A percentile compares a stretch with the other conserved stretches of the same genome.
These are phyloP conservation scores for Silurus meridionalis DNA, from an alignment of 2,113 vertebrate genomes.

Conservation along the genomic window DNA sequence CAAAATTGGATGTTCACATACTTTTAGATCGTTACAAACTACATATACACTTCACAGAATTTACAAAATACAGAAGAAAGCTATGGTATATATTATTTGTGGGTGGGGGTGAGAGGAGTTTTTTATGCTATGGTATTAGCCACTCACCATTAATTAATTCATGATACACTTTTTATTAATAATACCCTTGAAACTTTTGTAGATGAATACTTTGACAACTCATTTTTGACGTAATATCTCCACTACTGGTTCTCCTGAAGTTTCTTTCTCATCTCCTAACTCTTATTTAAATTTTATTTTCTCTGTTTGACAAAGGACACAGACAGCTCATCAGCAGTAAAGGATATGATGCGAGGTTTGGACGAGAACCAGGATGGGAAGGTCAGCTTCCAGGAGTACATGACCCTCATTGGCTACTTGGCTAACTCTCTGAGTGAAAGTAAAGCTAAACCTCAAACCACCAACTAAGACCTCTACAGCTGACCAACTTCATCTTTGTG, in stretches of 20 bases:
- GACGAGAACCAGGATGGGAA: slow-evolving; percentile 70
- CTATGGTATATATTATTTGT: background rate
- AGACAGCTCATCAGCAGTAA: slow-evolving; percentile 58
- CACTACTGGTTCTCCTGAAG: background rate
- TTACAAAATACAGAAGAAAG: background rate
- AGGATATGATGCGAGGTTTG: slow-evolving; percentile 67
- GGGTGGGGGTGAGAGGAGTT: background rate
- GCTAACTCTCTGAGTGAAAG: slow-evolving; percentile 63
- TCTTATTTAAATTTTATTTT: background rate
- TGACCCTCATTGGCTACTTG: slow-evolving; percentile 69
- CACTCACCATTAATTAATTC: background rate
- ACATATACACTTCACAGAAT: background rate
- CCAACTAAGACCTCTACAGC: background rate
- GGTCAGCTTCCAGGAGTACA: slow-evolving; percentile 72
- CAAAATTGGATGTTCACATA: background rate
- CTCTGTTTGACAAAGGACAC: slow-evolving; percentile 62
- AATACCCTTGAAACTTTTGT: background rate
- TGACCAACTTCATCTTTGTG: background rate
- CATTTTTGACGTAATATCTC: background rate
- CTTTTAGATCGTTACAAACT: background rate
- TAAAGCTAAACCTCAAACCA: background rate
- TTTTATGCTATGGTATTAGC: background rate
- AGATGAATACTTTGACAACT: background rate
- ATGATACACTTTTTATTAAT: background rate
- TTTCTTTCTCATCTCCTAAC: background rate